Base-by-base conservation (phyloP, 1,140 invertebrate genomes). In the Sycophaga agraensis region DNA sequence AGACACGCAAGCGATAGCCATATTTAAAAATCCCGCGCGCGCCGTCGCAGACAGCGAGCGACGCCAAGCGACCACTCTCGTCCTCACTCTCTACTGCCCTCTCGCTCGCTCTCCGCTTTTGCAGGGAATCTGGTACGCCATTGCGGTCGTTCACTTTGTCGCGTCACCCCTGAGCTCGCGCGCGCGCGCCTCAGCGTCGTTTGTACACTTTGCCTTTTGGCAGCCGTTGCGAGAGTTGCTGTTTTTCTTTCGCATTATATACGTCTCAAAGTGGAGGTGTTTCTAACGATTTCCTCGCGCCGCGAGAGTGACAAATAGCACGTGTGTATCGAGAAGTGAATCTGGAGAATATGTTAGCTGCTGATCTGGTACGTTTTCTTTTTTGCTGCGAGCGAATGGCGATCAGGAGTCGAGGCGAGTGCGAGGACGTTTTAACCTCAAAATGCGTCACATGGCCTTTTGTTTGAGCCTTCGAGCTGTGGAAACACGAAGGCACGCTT, bases 21-120 rank as follows among this genome's bases (percentile, higher is more conserved):
- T n/a, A n/a, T n/a, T n/a, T n/a, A n/a, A n/a, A n/a, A 59, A 51
- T 24, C 24, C 45, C 12, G 14, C 59, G 59, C 59, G 28, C 17
- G 31, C 28, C 22, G 16, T 2, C 31, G 11, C 7, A 51, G 11
- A n/a, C 31, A 46, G 34, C n/a, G 40, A 54, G 51, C 43, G 59
- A 54, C 59, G 35, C 59, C 51, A 54, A 34, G 35, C 59, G 49
- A 46, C 49, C 17, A 9, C 19, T 14, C 24, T 19, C 40, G 24
- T 9, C 9, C 24, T 48, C 24, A 6, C 28, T 31, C 14, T 28
- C 14, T 19, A 19, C n/a, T 16, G n/a, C 8, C 28, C 48, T 35
- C 4, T 19, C 17, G 1, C 17, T 31, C 8, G 31, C 16, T 8
- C 12, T 19, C 11, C n/a, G n/a, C n/a, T 48, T 9, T 16, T 31